phyloP scores from a whole-genome alignment of 2,888 invertebrate genomes.

The Anorthoa munda region DNA sequence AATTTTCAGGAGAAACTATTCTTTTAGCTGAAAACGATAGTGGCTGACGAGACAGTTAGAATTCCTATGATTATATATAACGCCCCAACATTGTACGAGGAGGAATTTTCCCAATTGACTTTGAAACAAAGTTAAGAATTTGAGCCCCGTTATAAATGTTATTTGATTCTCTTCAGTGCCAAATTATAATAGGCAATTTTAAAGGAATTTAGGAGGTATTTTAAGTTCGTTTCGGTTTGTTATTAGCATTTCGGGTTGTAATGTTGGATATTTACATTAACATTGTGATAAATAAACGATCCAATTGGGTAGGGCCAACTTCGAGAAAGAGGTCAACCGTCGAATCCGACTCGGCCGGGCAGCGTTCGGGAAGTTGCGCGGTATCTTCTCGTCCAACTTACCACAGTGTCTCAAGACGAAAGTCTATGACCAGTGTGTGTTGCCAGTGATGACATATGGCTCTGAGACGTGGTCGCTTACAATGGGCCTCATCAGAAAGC shows the following conservation, averaged over 20 bases:
- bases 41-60: background rate
- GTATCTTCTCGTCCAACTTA: too few relatives aligned
- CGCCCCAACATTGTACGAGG: constrained; percentile 19
- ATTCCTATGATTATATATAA: constrained; percentile 15
- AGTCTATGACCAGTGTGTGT: too few relatives aligned
- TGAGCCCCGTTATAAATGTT: constrained; percentile 40
- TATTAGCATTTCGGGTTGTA: background rate
- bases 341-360: too few relatives aligned
- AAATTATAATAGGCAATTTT: constrained; percentile 49
- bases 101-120: constrained; percentile 47
- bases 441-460: too few relatives aligned
- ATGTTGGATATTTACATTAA: background rate
- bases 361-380: too few relatives aligned
- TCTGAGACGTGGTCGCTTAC: too few relatives aligned
- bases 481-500: too few relatives aligned
- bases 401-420: too few relatives aligned
- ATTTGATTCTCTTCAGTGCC: constrained; percentile 45
- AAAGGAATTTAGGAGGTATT: constrained; percentile 22
- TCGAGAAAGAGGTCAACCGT: too few relatives aligned
- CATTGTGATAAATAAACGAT: constrained; percentile 8
- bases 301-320: too few relatives aligned
- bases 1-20: too few relatives aligned
- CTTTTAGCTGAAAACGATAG: too few relatives aligned
- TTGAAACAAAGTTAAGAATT: constrained; percentile 42
- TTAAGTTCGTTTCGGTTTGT: constrained; percentile 31